Percentiles rank a stretch among this genome's conserved stretches.
These are phyloP conservation scores for Andrena praecox DNA, from an alignment of 2,888 invertebrate genomes.

Conservation along the genomic window DNA sequence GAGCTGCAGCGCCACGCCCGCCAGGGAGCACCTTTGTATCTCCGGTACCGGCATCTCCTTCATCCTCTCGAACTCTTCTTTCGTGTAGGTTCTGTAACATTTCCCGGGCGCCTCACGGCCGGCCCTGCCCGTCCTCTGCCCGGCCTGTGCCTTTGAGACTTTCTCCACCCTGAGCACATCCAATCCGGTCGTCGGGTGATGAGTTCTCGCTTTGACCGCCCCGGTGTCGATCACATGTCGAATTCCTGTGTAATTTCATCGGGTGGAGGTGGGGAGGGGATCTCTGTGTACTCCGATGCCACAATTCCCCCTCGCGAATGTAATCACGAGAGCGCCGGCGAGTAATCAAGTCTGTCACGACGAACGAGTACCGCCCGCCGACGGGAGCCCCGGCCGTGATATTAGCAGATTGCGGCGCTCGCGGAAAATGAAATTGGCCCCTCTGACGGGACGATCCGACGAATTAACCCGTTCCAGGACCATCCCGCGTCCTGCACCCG, in stretches of 20 bases:
- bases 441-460: conserved; percentile 33
- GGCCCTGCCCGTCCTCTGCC: conserved; percentile 97
- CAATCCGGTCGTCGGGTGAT: conserved; percentile 92
- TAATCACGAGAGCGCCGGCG: conserved; percentile 52
- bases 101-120: conserved; percentile 94
- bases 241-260: conserved; percentile 87
- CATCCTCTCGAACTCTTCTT: conserved; percentile 90
- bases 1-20: conserved; percentile 92
- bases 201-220: conserved; percentile 94
- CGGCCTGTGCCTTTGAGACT: conserved; percentile 96
- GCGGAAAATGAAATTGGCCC: conserved; percentile 49
- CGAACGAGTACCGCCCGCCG: conserved; percentile 31
- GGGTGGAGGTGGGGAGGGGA: not conserved
- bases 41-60: conserved; percentile 93
- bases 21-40: conserved; percentile 90
- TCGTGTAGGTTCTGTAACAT: conserved; percentile 95
- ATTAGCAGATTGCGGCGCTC: conserved; percentile 49
- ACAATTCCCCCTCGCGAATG: conserved; percentile 32
- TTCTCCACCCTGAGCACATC: conserved; percentile 93
- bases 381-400: conserved; percentile 26
- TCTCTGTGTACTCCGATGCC: conserved; percentile 17
- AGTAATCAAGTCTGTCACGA: conserved; percentile 57
- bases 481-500: not conserved
- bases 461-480: conserved; percentile 36
- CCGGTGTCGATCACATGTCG: conserved; percentile 97